A percentile compares a stretch with the other conserved stretches of the same genome.
These are phyloP conservation scores for Podargus strigoides DNA, from an alignment of 2,797 vertebrate species.

Conservation along the genomic window DNA sequence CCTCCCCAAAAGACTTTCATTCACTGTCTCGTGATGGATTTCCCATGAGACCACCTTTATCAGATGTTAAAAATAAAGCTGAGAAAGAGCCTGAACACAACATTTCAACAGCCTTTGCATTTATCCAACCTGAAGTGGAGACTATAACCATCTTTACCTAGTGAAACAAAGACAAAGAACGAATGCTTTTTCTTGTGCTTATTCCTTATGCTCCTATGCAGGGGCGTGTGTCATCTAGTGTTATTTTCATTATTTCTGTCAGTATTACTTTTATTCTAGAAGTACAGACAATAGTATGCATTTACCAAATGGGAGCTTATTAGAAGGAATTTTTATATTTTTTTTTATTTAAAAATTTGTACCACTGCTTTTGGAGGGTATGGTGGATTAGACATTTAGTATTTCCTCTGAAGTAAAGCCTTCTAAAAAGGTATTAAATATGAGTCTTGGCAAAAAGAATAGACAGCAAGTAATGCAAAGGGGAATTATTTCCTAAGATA, in stretches of 20 bases:
- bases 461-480: not conserved
- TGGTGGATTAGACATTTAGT: not conserved
- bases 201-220: not conserved
- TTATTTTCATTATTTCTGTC: not conserved
- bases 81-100: not conserved
- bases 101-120: not conserved
- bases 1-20: not conserved
- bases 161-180: not conserved
- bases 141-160: not conserved
- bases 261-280: not conserved
- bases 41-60: not conserved
- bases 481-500: not conserved
- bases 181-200: not conserved
- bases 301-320: not conserved
- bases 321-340: not conserved
- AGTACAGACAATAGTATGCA: not conserved
- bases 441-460: not conserved
- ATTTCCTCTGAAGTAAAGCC: not conserved
- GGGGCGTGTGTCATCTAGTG: not conserved
- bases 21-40: not conserved
- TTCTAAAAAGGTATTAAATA: not conserved
- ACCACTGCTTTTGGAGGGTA: not conserved
- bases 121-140: not conserved
- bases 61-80: not conserved
- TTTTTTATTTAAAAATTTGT: not conserved